Evolutionary conservation across 2,888 invertebrate species (phyloP), one percentile per base, ranked within the genome.

Genomic region (Pyralis farinalis): DNA sequence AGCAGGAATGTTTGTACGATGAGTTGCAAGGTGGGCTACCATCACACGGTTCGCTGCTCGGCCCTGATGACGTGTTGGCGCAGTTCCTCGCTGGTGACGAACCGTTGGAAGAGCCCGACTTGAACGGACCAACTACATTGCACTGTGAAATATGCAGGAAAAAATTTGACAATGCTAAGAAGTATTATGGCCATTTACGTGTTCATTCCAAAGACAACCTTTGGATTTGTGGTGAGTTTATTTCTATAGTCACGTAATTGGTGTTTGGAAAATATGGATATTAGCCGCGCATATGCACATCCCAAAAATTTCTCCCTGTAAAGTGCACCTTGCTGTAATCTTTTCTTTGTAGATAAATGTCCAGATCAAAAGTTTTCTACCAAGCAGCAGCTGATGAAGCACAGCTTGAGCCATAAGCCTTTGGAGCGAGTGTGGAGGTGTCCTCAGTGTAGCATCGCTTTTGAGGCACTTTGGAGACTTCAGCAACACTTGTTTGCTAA

Each of bases 81-180:
- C 87, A 87, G 46, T 83, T 87, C 37, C 55, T 88, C 6, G 74
- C 80, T 1, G 77, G 79, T 0, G 83, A 86, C 35, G 85, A 84
- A 8, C 81, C 79, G 0, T 40, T 86, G 34, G 87, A 88, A 31
- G 87, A 86, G 49, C 86, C 86, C 0, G 85, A 85, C 47, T 54
- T 86, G 11, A 87, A 84, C 42, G 87, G 86, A 0, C 87, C 86
- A 0, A 78, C 88, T 1, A 82, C 75, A 3, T 55, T 86, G 28
- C 81, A 84, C 41, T 88, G 88, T 43, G 88, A 88, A 49, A 87
- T 88, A 37, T 88, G 88, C 55, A 65, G 66, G 12, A 87, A 85
- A 51, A 71, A 77, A 47, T 88, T 88, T 58, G 86, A 85, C 43
- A 87, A 86, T 46, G 84, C 86, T 7, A 84, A 82, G 46, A 87